Base-by-base conservation (phyloP, 2,888 invertebrate genomes). In the Agrochola lota region DNA sequence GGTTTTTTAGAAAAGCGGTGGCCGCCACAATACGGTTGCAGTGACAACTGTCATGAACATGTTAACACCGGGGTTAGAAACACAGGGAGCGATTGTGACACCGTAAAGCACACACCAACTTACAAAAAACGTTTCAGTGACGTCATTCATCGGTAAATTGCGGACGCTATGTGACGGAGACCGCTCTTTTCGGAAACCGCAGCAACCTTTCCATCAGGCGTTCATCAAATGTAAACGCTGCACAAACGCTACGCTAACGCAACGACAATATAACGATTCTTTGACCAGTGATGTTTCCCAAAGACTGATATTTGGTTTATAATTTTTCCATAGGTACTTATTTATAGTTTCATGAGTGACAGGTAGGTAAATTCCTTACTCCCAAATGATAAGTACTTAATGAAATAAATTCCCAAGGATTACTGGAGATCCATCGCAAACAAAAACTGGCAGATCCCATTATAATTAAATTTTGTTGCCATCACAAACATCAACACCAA, bases 401-500 rank as follows among this genome's bases (percentile, higher is more conserved):
- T 46, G 3, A 46, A 46, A 46, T 15, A 30, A 59, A 43, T 35
- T 63, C 35, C 15, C 30, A 59, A 59, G 70, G 35, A 46, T 49
- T 72, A 43, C 70, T 62, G 17, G 40, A 69, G 40, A 69, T 59
- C 26, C 55, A 49, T 69, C 0, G 46, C 23, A 68, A 55, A 75
- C 60, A 75, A 71, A 69, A 77, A 78, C 59, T 46, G 60, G 43
- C 52, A 70, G 57, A 76, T 70, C 23, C 40, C 12, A 60, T 68
- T 74, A 64, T 80, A 78, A 85, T 86, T 85, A 73, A 66, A 78
- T 77, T 76, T 30, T 55, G 52, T 77, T 71, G 66, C 70, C 76
- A 80, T 79, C 69, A 83, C 64, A 80, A 79, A 73, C 64, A 86
- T 83, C 78, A 86, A 78, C 82, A 84, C 66, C 40, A 79, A 87